Evolutionary conservation across 2,888 invertebrate species (phyloP), one percentile per base, ranked within the genome.

Genomic region (Acronicta psi): DNA sequence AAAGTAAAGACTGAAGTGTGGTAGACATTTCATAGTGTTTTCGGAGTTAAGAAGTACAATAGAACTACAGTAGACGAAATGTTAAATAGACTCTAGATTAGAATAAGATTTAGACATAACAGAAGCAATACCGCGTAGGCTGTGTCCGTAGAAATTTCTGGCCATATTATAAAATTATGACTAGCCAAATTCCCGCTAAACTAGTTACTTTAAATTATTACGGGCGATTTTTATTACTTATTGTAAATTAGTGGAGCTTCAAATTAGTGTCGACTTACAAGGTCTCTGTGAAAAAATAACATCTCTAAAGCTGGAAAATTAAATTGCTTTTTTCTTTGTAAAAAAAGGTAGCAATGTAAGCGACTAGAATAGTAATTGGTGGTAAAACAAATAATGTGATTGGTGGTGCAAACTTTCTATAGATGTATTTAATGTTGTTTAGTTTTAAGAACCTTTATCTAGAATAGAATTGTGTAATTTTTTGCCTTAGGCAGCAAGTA

Each of bases 341-440:
- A 69, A 73, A n/a, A 81, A 81, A 85, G 73, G 85, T 87, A 89
- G 87, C 69, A 62, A 79, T 68, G 81, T 85, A 82, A 89, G 79
- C 81, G 66, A 77, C 74, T 87, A 87, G 84, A 81, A 73, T 85
- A 88, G 85, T 77, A 80, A 79, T 82, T 87, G 87, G 86, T 88
- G 88, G 87, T 86, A 83, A 78, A 80, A 80, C 36, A 74, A 71
- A 85, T 80, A 75, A 77, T 87, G 84, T 89, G 79, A 91, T 89
- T 92, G 94, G 94, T 94, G 94, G 94, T 94, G 94, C 94, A 93
- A 94, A 91, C 92, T 93, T 92, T 87, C 82, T 79, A 78, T 90
- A 88, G 87, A 79, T 82, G 83, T 85, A 84, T 71, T 85, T 83
- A 84, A 75, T 83, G 80, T 86, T 87, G 81, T 86, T 82, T 92